Percentiles rank a stretch among this genome's conserved stretches.
Conservation (phyloP, 2,113 vertebrate genomes). For the Ovibos moschatus region DNA sequence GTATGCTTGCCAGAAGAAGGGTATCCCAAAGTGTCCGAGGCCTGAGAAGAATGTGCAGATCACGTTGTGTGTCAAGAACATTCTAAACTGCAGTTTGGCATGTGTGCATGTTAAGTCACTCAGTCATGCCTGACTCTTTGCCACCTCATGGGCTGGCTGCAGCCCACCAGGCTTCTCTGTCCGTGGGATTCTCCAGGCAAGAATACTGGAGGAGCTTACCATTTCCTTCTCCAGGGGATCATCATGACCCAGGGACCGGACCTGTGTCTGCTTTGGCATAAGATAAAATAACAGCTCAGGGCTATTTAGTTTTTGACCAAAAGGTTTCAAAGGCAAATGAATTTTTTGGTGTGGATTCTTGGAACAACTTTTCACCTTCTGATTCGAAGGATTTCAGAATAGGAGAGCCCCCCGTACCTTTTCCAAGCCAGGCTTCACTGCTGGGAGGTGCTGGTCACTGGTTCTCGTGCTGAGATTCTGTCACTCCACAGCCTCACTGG, state of each 20-base stretch:
- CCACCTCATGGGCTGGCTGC: neutral
- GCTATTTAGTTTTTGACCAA: neutral
- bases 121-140: neutral
- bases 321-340: neutral
- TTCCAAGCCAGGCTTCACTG: neutral
- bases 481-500: no score
- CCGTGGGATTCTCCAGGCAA: neutral
- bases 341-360: neutral
- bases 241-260: neutral
- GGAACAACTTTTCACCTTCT: neutral
- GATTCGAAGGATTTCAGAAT: neutral
- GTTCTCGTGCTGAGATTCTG: neutral
- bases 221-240: neutral
- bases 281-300: neutral
- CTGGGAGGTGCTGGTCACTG: accelerated
- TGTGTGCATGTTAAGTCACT: neutral
- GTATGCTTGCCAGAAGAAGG: neutral
- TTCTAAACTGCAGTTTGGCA: no score
- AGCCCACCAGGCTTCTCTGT: neutral
- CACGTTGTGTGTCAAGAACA: accelerated
- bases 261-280: neutral
- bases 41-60: neutral
- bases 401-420: accelerated
- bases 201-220: neutral
- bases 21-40: neutral